phyloP scores from a whole-genome alignment of 2,113 vertebrate genomes.

The Lophius piscatorius region DNA sequence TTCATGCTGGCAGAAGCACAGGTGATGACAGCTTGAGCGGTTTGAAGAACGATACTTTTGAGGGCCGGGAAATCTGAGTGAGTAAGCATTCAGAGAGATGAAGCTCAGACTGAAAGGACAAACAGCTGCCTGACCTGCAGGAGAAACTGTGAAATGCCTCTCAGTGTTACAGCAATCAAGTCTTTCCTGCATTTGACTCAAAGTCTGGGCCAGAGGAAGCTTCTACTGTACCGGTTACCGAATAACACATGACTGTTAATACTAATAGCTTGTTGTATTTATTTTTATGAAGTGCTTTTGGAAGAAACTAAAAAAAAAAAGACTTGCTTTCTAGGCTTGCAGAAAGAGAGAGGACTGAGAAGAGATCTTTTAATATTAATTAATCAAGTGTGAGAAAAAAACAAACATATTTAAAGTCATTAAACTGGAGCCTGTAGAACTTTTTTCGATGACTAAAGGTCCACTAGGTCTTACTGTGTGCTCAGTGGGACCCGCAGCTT shows the following conservation, averaged over 20 bases:
- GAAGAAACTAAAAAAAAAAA: constrained; percentile 73
- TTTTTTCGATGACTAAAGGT: constrained; percentile 88
- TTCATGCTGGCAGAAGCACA: constrained; percentile 88
- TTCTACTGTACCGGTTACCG: constrained; percentile 91
- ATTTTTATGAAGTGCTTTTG: constrained; percentile 92
- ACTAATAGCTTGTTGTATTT: constrained; percentile 98
- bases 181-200: constrained; percentile 77
- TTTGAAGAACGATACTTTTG: constrained; percentile 66
- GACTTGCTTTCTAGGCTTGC: constrained; percentile 85
- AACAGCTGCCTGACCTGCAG: constrained; percentile 77
- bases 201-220: constrained; percentile 82
- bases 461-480: constrained; percentile 78
- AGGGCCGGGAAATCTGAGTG: constrained; percentile 41
- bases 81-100: constrained; percentile 46
- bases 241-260: constrained; percentile 97
- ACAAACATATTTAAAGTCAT: constrained; percentile 93
- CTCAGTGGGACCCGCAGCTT: constrained; percentile 86
- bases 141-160: constrained; percentile 96
- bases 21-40: constrained; percentile 69
- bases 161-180: constrained; percentile 94
- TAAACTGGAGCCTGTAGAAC: constrained; percentile 98
- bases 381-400: constrained; percentile 85
- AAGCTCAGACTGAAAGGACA: constrained; percentile 85
- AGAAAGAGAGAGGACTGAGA: constrained; percentile 54
- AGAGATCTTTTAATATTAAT: constrained; percentile 89